phyloP scores from a whole-genome alignment of 2,797 vertebrate genomes.

The Takifugu rubripes region DNA sequence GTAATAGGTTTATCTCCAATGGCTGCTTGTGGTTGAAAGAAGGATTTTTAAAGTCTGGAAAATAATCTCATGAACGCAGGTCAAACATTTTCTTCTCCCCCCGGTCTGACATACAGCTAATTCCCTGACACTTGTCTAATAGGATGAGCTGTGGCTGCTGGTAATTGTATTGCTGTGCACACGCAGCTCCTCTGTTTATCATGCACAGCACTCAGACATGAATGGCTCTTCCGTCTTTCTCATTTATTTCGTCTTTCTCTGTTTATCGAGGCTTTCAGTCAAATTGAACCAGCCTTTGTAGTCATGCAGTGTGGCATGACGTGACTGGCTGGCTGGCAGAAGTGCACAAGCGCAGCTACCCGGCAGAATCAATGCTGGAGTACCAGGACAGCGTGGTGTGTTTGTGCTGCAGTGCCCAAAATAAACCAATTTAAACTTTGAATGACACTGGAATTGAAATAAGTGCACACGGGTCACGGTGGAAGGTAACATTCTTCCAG shows the following conservation, averaged over 20 bases:
- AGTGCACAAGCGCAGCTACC: not conserved
- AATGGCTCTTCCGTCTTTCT: slow-evolving; percentile 2
- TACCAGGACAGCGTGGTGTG: not conserved
- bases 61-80: slow-evolving; percentile 44
- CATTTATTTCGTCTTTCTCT: slow-evolving; percentile 5
- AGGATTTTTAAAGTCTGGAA: slow-evolving; percentile 65
- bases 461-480: slow-evolving; percentile 1
- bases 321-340: slow-evolving; percentile 1
- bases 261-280: slow-evolving; percentile 31
- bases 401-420: not conserved
- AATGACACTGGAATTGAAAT: not conserved
- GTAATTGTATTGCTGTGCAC: slow-evolving; percentile 71
- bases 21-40: slow-evolving; percentile 66
- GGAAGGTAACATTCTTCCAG: not conserved
- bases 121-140: slow-evolving; percentile 74
- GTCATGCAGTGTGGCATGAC: slow-evolving; percentile 11
- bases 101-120: slow-evolving; percentile 59
- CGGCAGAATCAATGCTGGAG: not conserved
- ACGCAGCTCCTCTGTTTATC: slow-evolving; percentile 61
- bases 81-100: slow-evolving; percentile 9
- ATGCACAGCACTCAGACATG: slow-evolving; percentile 12
- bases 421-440: not conserved
- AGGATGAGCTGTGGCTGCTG: slow-evolving; percentile 70
- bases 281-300: slow-evolving; percentile 30
- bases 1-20: slow-evolving; percentile 74